Base-by-base conservation (phyloP, 2,113 vertebrate species). In the Xiphorhynchus elegans region DNA sequence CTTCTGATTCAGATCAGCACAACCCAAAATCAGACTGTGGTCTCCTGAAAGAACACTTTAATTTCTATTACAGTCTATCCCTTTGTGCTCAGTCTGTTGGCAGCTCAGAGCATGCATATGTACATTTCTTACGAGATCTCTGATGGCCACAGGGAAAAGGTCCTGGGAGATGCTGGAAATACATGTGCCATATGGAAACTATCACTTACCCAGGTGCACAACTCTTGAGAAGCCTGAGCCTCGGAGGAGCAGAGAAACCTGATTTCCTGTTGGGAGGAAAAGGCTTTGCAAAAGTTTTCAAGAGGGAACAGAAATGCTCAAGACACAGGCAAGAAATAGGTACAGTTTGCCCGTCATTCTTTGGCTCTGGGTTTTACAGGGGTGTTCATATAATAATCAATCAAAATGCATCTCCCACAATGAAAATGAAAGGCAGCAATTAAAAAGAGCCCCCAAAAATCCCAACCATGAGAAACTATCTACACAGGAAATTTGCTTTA, bases 201-300 rank as follows among this genome's bases (percentile, higher is more conserved):
- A 4, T 94, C 93, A 95, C 72, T 96, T 84, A 91, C 29, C 50
- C 95, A 97, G 90, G 87, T 96, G 94, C 95, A 95, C 78, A 90
- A 42, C 31, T 91, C 82, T 89, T 40, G 78, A 95, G 84, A 89
- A 94, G 60, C 42, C 66, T 84, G 37, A 79, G 63, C 46, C 95
- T 90, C 93, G 42, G 13, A 82, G 91, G 78, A 95, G 52, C 35
- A 77, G 75, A 70, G 95, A 96, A 91, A 9, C 24, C 28, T 50
- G 33, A 28, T 94, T 96, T 97, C 95, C 96, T 96, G 93, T 2
- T 96, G 75, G 95, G 91, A 94, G 72, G 78, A 94, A 80, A 79
- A 91, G 33, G 20, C 74, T 94, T 93, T 73, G 40, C 47, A 72
- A 66, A 80, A 26, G 14, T 85, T 93, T 89, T 87, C 75, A 70